Percentiles rank a stretch among this genome's conserved stretches.
Conservation (phyloP, 2,888 invertebrate genomes). For the Heteromurus nitidus region DNA sequence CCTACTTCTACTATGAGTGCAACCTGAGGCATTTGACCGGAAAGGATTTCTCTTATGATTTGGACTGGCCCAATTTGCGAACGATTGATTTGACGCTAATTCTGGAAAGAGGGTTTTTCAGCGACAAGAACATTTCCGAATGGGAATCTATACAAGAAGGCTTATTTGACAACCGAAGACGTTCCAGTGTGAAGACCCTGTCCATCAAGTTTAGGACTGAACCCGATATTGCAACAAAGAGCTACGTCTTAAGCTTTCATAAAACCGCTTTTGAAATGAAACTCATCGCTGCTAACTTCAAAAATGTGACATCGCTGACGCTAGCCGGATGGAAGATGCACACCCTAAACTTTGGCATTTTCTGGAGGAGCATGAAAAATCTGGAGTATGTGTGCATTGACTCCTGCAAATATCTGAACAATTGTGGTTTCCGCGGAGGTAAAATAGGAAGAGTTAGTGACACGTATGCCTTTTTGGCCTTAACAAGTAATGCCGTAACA, state of each 20-base stretch:
- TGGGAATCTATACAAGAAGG: neutral
- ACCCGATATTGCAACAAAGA: neutral
- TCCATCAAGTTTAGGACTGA: neutral
- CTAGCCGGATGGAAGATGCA: constrained; percentile 1
- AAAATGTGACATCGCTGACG: neutral
- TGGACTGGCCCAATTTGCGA: neutral
- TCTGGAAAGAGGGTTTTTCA: neutral
- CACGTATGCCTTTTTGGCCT: too few species aligned
- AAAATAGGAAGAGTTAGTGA: too few species aligned
- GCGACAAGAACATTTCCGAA: neutral
- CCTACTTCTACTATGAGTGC: neutral
- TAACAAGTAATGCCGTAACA: too few species aligned
- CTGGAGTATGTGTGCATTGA: constrained; percentile 2
- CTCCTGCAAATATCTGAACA: neutral
- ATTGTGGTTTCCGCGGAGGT: too few species aligned
- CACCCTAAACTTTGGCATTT: neutral
- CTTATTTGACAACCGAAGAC: neutral
- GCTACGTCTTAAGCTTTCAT: neutral
- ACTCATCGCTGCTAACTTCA: neutral
- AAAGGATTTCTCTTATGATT: neutral
- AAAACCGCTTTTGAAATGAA: neutral
- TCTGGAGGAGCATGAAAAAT: neutral
- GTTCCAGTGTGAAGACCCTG: neutral
- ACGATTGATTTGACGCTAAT: neutral
- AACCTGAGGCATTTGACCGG: neutral